phyloP scores from a whole-genome alignment of 1,140 invertebrate genomes.

The Macrostomum lignano region DNA sequence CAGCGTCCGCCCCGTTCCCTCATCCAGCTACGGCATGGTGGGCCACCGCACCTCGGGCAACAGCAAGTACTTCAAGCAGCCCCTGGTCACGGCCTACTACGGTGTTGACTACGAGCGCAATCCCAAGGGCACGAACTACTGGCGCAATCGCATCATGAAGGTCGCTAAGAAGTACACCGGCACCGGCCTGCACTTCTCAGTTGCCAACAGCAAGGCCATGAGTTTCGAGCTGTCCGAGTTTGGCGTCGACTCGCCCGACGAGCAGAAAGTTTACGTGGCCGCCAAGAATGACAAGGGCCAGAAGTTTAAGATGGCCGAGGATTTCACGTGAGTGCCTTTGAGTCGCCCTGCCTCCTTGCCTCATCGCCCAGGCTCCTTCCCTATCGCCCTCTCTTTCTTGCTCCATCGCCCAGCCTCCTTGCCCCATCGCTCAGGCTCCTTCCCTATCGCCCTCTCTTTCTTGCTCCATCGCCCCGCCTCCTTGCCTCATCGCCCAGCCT shows the following conservation, averaged over 20 bases:
- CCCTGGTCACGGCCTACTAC: conserved; percentile 34
- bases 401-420: too few species aligned
- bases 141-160: conserved; percentile 21
- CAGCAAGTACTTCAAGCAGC: conserved; percentile 52
- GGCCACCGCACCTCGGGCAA: conserved; percentile 60
- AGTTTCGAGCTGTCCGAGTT: conserved; percentile 46
- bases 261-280: conserved; percentile 60
- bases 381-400: too few species aligned
- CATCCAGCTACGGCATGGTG: conserved; percentile 64
- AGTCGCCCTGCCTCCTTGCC: not conserved
- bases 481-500: too few species aligned
- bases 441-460: too few species aligned
- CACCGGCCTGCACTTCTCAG: conserved; percentile 47
- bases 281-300: conserved; percentile 48
- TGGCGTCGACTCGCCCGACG: conserved; percentile 48
- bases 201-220: conserved; percentile 48
- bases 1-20: too few species aligned
- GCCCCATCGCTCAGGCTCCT: too few species aligned
- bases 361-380: not conserved
- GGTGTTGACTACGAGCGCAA: conserved; percentile 4
- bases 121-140: conserved; percentile 1
- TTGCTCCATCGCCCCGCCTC: too few species aligned
- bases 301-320: conserved; percentile 62
- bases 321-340: conserved; percentile 43
- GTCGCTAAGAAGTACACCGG: conserved; percentile 47